Evolutionary conservation across 2,113 vertebrate genomes (phyloP), one percentile per base, ranked within the genome.

Genomic region (Lanius ludovicianus): DNA sequence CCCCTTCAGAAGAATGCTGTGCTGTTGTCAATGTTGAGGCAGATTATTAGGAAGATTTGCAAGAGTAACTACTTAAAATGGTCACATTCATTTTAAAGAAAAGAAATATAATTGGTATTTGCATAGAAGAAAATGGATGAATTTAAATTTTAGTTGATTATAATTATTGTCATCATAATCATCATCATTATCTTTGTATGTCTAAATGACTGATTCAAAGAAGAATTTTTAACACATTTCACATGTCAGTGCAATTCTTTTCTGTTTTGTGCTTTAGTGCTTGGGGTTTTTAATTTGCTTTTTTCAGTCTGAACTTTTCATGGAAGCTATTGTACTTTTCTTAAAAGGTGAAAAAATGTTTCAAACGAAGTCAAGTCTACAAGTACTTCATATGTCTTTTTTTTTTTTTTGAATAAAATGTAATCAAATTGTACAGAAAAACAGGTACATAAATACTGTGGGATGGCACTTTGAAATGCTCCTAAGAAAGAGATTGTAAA

Each of bases 91-190:
- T 94, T 91, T 96, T 95, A 90, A 93, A 94, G 96, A 97, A 97
- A 95, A 93, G 77, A 97, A 97, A 97, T 94, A 91, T 92, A 92
- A 92, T 98, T 98, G 92, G 89, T 96, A 96, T 96, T 97, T 97
- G 90, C 92, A 94, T 74, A 44, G 94, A 97, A 87, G 90, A 97
- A 97, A 97, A 97, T 96, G 68, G 68, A 93, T 93, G 84, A 96
- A 96, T 97, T 97, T 93, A 95, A 93, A 98, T 97, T 97, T 97
- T 90, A 93, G 73, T 90, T 97, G 92, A 98, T 97, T 97, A 95
- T 96, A 97, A 97, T 97, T 97, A 95, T 97, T 96, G 90, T 95
- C 84, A 93, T 96, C 90, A 33, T 97, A 96, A 97, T 96, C 67
- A 95, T 96, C 94, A 97, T 96, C 81, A 97, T 98, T 89, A 97